A percentile compares a stretch with the other conserved stretches of the same genome.
Evolutionary conservation across 30 jellyfish, hydroid and myxozoan species (phyloP).

Genomic region (Aurelia coerulea): DNA sequence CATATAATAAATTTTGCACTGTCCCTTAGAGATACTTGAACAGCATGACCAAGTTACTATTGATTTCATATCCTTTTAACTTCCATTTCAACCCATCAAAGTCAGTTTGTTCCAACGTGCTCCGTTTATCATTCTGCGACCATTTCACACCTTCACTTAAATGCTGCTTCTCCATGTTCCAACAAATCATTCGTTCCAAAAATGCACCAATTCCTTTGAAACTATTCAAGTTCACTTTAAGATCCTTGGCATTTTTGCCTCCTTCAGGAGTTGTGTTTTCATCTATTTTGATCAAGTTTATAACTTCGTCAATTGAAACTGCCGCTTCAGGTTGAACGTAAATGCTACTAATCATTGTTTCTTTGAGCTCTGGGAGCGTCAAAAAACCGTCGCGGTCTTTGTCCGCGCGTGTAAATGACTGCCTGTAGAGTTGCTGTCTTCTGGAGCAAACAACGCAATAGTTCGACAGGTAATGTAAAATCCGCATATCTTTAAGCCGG

Average conservation of each 20-base stretch:
- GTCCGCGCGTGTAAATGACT: conserved; percentile 60
- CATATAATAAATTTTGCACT: no score
- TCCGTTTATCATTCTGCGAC: conserved; percentile 48
- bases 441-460: conserved; percentile 76
- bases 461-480: conserved; percentile 35
- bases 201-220: conserved; percentile 72
- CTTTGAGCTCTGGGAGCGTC: conserved; percentile 46
- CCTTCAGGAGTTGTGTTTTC: not conserved
- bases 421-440: conserved; percentile 65
- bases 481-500: conserved; percentile 29
- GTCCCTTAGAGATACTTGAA: conserved; percentile 44
- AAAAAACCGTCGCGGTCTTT: conserved; percentile 64
- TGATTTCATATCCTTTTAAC: conserved; percentile 51
- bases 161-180: conserved; percentile 37
- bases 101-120: conserved; percentile 58
- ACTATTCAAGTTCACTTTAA: conserved; percentile 19
- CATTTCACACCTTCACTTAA: conserved; percentile 29
- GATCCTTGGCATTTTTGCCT: conserved; percentile 13
- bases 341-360: conserved; percentile 43
- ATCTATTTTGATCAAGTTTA: conserved; percentile 19
- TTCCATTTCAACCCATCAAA: conserved; percentile 75
- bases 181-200: conserved; percentile 67
- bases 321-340: conserved; percentile 70
- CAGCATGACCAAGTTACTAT: conserved; percentile 20
- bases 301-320: conserved; percentile 37